A percentile compares a stretch with the other conserved stretches of the same genome.
phyloP scores from a whole-genome alignment of 2,797 vertebrate species.

The Rhynchotus rufescens region DNA sequence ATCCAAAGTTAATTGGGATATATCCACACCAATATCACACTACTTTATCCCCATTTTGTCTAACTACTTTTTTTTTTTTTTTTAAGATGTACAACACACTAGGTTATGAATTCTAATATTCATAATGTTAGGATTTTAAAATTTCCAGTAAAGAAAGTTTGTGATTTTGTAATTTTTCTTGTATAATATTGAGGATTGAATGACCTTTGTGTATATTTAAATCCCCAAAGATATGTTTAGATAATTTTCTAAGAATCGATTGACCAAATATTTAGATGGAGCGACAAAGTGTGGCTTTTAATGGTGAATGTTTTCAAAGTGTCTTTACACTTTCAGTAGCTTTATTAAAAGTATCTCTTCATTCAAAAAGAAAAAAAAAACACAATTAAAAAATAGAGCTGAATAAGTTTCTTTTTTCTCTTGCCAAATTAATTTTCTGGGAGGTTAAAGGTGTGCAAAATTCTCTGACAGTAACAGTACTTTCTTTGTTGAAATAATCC shows the following conservation, averaged over 20 bases:
- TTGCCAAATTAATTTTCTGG: conserved; percentile 54
- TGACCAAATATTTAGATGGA: conserved; percentile 72
- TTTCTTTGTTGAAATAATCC: conserved; percentile 67
- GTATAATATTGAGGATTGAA: not conserved
- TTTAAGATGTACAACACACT: not conserved
- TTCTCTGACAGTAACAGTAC: conserved; percentile 59
- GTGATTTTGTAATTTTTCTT: not conserved
- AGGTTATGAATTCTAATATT: not conserved
- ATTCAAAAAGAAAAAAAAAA: not conserved
- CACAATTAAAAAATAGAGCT: conserved; percentile 12
- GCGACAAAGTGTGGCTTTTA: conserved; percentile 44
- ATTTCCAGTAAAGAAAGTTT: not conserved
- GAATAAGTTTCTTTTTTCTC: conserved; percentile 42
- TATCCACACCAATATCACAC: not conserved
- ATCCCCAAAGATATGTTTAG: conserved; percentile 26
- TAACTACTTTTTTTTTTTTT: not conserved
- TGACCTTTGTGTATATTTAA: conserved; percentile 41
- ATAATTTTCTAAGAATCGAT: conserved; percentile 59
- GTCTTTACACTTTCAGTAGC: conserved; percentile 32
- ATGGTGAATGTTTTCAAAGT: conserved; percentile 29
- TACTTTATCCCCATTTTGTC: not conserved
- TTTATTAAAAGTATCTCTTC: conserved; percentile 55
- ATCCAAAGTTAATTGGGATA: not conserved
- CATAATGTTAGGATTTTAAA: not conserved
- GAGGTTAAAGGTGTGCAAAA: conserved; percentile 4